These are phyloP conservation scores for Cantharis nigra DNA, from an alignment of 2,888 invertebrate species.

Conservation along the genomic window DNA sequence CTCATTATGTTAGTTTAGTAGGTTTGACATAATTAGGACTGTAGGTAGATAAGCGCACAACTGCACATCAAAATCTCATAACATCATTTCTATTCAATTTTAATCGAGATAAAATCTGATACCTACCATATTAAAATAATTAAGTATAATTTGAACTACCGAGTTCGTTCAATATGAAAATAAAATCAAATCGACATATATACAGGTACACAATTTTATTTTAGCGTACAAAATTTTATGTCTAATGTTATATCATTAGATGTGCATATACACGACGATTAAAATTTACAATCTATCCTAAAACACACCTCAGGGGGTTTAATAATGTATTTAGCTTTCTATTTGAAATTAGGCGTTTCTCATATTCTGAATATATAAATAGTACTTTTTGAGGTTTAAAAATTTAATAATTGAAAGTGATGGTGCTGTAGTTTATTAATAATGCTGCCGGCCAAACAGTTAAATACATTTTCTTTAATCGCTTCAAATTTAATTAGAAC, in stretches of 20 bases:
- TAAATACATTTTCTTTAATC: slow-evolving; percentile 2
- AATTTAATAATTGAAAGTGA: neutral
- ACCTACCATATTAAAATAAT: slow-evolving; percentile 19
- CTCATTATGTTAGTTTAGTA: slow-evolving; percentile 14
- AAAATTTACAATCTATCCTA: neutral
- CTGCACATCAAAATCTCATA: slow-evolving; percentile 8
- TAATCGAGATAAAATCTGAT: slow-evolving; percentile 17
- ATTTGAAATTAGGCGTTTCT: neutral
- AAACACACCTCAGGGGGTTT: neutral
- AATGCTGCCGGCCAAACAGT: neutral
- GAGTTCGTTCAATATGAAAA: neutral
- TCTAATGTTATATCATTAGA: neutral
- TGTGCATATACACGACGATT: neutral
- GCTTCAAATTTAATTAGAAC: neutral
- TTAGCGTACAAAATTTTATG: neutral
- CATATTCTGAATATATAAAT: neutral
- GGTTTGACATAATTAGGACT: slow-evolving; percentile 12
- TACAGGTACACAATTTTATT: neutral
- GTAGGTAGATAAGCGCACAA: slow-evolving; percentile 17
- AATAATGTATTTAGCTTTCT: neutral
- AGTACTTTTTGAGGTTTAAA: neutral
- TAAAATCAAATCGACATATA: neutral
- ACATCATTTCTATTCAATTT: slow-evolving; percentile 1
- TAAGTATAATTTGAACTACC: slow-evolving; percentile 11
- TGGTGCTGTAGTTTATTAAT: neutral